Percentiles rank a stretch among this genome's conserved stretches.
Conservation (phyloP, 2,797 vertebrate species). For the Pagetopsis macropterus region DNA sequence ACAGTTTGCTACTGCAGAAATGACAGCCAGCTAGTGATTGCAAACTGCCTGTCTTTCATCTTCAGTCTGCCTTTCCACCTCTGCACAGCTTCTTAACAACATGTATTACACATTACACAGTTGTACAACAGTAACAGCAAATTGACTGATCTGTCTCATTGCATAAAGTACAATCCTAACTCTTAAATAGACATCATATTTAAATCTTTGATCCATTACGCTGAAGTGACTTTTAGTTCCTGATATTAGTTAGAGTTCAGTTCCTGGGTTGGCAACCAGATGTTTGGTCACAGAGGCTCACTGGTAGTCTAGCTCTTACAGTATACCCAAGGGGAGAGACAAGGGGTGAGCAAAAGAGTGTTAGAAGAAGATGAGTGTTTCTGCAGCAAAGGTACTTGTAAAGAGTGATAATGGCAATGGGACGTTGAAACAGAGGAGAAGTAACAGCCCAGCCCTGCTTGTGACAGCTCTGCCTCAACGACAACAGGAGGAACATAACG, state of each 20-base stretch:
- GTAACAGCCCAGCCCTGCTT: conserved; percentile 44
- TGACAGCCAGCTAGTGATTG: neutral
- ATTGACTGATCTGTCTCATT: neutral
- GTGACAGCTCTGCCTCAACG: conserved; percentile 46
- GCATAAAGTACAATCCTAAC: neutral
- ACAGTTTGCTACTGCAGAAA: neutral
- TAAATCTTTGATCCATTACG: neutral
- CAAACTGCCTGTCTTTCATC: neutral
- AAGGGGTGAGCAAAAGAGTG: conserved; percentile 41
- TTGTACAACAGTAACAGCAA: neutral
- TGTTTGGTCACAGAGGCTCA: neutral
- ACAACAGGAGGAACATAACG: conserved; percentile 48
- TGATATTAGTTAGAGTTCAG: neutral
- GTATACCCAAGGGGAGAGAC: conserved; percentile 12
- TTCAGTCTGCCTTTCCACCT: neutral
- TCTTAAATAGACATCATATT: neutral
- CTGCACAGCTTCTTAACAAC: neutral
- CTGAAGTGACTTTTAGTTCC: no score
- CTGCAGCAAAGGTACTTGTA: conserved; percentile 36
- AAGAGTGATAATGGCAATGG: conserved; percentile 54
- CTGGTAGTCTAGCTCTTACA: neutral
- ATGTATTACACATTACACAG: neutral
- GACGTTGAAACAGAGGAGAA: conserved; percentile 36
- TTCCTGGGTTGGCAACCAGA: neutral
- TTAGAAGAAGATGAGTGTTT: conserved; percentile 49